These are phyloP conservation scores for Drosophila picticornis DNA, from an alignment of 2,888 invertebrate genomes.

Conservation along the genomic window DNA sequence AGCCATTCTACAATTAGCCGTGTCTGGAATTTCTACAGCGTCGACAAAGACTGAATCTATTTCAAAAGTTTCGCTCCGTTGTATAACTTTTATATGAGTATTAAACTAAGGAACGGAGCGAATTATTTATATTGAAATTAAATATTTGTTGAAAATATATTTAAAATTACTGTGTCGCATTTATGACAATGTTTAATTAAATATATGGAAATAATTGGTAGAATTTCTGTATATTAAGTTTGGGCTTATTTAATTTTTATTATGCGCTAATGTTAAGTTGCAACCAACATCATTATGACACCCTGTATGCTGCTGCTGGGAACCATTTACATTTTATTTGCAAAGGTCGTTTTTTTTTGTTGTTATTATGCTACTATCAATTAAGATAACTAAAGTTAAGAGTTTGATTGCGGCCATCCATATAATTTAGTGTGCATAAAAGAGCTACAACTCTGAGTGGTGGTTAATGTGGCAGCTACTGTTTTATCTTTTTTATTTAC, in stretches of 20 bases:
- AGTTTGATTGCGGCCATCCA: conserved; percentile 29
- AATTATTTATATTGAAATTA: neutral
- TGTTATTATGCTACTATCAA: conserved; percentile 52
- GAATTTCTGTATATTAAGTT: neutral
- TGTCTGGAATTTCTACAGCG: neutral
- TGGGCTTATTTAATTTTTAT: neutral
- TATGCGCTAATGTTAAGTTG: neutral
- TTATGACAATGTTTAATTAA: neutral
- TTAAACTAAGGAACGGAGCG: neutral
- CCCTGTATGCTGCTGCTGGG: conserved; percentile 1
- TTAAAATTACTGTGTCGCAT: neutral
- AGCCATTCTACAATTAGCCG: neutral
- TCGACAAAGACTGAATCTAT: too few species aligned
- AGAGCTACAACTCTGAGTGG: conserved; percentile 20
- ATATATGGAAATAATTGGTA: neutral
- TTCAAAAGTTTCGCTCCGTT: neutral
- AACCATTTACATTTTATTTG: conserved; percentile 22
- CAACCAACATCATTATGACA: neutral
- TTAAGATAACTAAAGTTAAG: conserved; percentile 41
- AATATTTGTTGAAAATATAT: neutral
- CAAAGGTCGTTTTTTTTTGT: conserved; percentile 15
- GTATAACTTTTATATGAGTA: neutral
- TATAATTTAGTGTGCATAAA: conserved; percentile 70
- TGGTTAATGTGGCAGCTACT: conserved; percentile 35
- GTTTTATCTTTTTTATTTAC: conserved; percentile 38